Percentiles rank a stretch among this genome's conserved stretches.
Evolutionary conservation across 2,113 vertebrate genomes (phyloP).

Genomic region (Forbesichthys agassizii): DNA sequence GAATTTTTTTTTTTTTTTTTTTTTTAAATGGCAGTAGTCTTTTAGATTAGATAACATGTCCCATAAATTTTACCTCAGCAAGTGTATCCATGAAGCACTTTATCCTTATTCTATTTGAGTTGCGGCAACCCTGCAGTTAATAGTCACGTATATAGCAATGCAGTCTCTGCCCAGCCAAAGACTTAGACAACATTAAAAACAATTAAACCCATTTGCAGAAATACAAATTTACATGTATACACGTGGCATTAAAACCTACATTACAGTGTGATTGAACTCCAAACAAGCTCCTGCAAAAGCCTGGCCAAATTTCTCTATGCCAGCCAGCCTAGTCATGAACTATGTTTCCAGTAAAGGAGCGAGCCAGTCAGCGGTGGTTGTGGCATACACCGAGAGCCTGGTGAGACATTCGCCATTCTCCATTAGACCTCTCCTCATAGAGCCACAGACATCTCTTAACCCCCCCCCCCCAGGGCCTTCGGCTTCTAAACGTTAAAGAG

Average conservation of each 20-base stretch:
- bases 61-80: constrained; percentile 58
- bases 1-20: neutral
- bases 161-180: constrained; percentile 64
- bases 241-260: constrained; percentile 73
- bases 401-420: constrained; percentile 25
- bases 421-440: constrained; percentile 20
- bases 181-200: constrained; percentile 73
- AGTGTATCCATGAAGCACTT: constrained; percentile 55
- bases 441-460: constrained; percentile 37
- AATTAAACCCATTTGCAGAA: constrained; percentile 73
- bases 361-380: constrained; percentile 44
- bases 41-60: constrained; percentile 63
- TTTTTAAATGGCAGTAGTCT: constrained; percentile 66
- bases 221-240: constrained; percentile 79
- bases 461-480: constrained; percentile 28
- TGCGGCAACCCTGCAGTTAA: constrained; percentile 56
- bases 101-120: constrained; percentile 63
- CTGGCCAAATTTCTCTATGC: constrained; percentile 32
- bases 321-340: constrained; percentile 26
- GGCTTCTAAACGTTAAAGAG: constrained; percentile 41
- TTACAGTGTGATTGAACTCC: constrained; percentile 72
- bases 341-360: constrained; percentile 29
- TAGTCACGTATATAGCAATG: constrained; percentile 59
- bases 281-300: constrained; percentile 48
- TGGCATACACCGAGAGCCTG: constrained; percentile 7